These are phyloP conservation scores for Brachionus rubens DNA, from an alignment of 1,140 invertebrate genomes.

Conservation along the genomic window DNA sequence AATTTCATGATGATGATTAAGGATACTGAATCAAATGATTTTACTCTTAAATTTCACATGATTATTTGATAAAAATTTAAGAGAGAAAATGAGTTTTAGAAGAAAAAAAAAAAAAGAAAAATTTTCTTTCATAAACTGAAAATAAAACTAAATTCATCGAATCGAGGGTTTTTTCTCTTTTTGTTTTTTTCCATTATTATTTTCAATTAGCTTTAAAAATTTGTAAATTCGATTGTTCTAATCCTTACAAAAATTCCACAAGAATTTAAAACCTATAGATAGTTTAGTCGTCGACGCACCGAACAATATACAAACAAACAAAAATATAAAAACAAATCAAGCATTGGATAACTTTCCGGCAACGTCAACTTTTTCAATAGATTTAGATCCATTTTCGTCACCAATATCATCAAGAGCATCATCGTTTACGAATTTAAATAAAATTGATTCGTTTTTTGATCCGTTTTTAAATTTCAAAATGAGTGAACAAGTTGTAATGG, in stretches of 20 bases:
- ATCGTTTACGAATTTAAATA: background rate
- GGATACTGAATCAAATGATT: background rate
- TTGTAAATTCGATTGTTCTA: slow-evolving; percentile 30
- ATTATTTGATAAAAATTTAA: background rate
- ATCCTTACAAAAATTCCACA: no score
- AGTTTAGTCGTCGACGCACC: slow-evolving; percentile 1
- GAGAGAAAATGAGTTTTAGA: no score
- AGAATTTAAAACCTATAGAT: background rate
- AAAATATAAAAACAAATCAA: slow-evolving; percentile 28
- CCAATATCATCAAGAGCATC: background rate
- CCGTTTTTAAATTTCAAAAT: slow-evolving; percentile 22
- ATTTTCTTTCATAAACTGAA: slow-evolving; percentile 27
- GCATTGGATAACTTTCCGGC: background rate
- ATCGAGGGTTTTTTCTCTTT: background rate
- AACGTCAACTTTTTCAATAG: slow-evolving; percentile 30
- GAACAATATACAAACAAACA: background rate
- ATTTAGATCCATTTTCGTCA: slow-evolving; percentile 35
- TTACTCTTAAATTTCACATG: background rate
- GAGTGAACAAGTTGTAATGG: background rate
- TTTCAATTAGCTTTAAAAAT: slow-evolving; percentile 29
- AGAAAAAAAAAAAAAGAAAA: background rate
- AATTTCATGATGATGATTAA: slow-evolving; percentile 14
- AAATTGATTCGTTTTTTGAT: slow-evolving; percentile 16
- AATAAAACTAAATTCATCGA: slow-evolving; percentile 26
- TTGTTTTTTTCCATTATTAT: background rate